A percentile compares a stretch with the other conserved stretches of the same genome.
phyloP scores from a whole-genome alignment of 2,888 invertebrate genomes.

The Cremastobaeus sp. region DNA sequence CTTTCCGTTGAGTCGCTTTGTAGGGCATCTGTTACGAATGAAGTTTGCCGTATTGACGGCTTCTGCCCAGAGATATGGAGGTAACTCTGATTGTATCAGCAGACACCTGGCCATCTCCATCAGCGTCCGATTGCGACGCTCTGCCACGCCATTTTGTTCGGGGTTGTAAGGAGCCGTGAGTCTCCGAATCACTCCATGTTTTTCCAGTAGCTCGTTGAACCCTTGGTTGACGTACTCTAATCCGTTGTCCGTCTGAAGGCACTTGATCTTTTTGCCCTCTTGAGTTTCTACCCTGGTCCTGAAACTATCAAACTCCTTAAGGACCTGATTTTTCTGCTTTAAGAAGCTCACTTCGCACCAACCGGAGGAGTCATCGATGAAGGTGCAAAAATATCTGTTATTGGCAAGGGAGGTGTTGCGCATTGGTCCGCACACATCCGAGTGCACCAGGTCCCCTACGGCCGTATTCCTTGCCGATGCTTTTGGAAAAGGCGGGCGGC shows the following conservation, averaged over 20 bases:
- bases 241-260: constrained; percentile 21
- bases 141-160: constrained; percentile 32
- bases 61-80: constrained; percentile 6
- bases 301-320: constrained; percentile 1
- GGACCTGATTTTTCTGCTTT: constrained; percentile 9
- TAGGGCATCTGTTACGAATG: constrained; percentile 19
- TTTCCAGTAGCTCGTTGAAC: constrained; percentile 6
- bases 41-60: constrained; percentile 10
- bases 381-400: neutral
- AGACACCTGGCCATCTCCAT: constrained; percentile 30
- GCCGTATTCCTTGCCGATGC: neutral
- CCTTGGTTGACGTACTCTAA: constrained; percentile 13
- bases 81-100: constrained; percentile 15
- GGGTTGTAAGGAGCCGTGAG: constrained; percentile 28
- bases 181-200: constrained; percentile 12
- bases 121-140: constrained; percentile 24
- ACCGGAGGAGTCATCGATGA: constrained; percentile 57
- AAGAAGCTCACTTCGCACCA: constrained; percentile 63
- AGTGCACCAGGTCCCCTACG: neutral
- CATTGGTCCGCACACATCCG: neutral
- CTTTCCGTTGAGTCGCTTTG: constrained; percentile 1
- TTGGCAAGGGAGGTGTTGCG: neutral
- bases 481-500: neutral
- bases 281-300: constrained; percentile 56
- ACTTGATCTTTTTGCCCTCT: constrained; percentile 25